Base-by-base conservation (phyloP, 2,888 invertebrate species). In the Herminia tarsipennalis region DNA sequence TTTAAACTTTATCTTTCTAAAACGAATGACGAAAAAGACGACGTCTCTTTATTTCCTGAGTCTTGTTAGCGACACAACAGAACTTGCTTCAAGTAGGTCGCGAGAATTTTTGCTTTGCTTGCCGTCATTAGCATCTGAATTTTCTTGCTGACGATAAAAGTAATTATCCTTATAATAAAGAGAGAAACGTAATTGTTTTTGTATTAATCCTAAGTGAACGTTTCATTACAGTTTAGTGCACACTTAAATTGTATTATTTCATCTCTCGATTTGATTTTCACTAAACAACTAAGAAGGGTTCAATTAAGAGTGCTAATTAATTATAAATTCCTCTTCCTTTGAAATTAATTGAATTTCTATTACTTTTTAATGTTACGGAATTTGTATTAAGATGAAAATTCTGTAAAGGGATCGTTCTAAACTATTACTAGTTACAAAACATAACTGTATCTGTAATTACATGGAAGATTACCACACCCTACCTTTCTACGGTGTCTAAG, bases 1-100 rank as follows among this genome's bases (percentile, higher is more conserved):
- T 78, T 74, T 66, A 73, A 75, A 79, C 70, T 78, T 77, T 66
- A 73, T 64, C 69, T 59, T 55, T 66, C 55, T 66, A 70, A 56
- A 61, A 56, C 34, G 49, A 58, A 45, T 56, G 47, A 47, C 17
- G 40, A 56, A 65, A 63, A 66, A 55, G 38, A 44, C 39, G 25
- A 8, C 22, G 17, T 17, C 48, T 47, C 40, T 61, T 56, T 62
- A 42, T 55, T 52, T 48, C 40, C 46, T 36, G 37, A 48, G 25
- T 45, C 49, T 65, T 46, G 35, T 63, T 54, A 52, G 45, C 29
- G 21, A 33, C 21, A 28, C 16, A 45, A 27, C 36, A 51, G 35
- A 53, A 50, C 20, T 44, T 47, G 24, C n/a, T 6, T 22, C 25
- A 50, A 53, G 29, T 53, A 25, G 47, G 50, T 43, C 36, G 37